These are phyloP conservation scores for Lates calcarifer DNA, from an alignment of 2,113 vertebrate genomes.

Conservation along the genomic window DNA sequence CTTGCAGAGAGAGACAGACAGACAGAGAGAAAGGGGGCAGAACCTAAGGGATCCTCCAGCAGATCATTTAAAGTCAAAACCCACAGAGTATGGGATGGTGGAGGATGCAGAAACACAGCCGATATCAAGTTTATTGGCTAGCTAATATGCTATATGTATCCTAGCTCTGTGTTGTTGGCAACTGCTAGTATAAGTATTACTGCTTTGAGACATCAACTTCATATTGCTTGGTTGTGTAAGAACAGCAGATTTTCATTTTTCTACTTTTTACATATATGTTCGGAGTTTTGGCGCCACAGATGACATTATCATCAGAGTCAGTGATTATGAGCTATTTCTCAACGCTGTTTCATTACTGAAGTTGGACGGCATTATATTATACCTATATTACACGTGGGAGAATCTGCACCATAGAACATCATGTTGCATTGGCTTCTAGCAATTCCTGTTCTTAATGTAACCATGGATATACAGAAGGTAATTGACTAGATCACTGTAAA, in stretches of 20 bases:
- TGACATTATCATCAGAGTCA: too few relatives aligned
- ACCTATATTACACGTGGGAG: not conserved
- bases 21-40: conserved; percentile 21
- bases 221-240: too few relatives aligned
- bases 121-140: too few relatives aligned
- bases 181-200: too few relatives aligned
- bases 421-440: not conserved
- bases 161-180: too few relatives aligned
- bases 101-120: too few relatives aligned
- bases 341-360: not conserved
- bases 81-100: too few relatives aligned
- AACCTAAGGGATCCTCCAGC: conserved; percentile 48
- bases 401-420: not conserved
- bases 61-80: conserved; percentile 52
- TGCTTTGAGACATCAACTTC: too few relatives aligned
- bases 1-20: conserved; percentile 53
- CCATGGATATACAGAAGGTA: not conserved
- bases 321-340: not conserved
- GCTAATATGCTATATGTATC: too few relatives aligned
- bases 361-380: not conserved
- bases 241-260: too few relatives aligned
- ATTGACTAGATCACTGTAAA: not conserved
- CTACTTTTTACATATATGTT: not conserved
- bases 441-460: not conserved
- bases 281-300: not conserved